Conservation (phyloP, 2,888 invertebrate genomes). For the Lasioglossum malachurum region DNA sequence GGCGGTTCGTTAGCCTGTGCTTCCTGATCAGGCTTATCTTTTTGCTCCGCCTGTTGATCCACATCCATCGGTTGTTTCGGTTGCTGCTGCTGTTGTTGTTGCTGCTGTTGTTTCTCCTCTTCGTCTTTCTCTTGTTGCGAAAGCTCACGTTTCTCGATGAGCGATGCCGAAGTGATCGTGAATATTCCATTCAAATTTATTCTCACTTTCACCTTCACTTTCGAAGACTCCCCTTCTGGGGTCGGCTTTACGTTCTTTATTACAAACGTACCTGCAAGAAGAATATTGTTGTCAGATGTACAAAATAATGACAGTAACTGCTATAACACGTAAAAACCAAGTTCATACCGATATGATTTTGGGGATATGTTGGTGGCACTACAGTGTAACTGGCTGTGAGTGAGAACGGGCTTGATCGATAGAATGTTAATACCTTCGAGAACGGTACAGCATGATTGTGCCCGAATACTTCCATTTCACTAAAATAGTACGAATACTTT, state of each 20-base stretch:
- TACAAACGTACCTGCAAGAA: conserved; percentile 88
- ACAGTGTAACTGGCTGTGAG: conserved; percentile 94
- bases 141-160: conserved; percentile 89
- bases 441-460: conserved; percentile 96
- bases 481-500: conserved; percentile 81
- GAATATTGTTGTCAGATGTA: neutral
- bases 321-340: conserved; percentile 8
- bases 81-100: conserved; percentile 77
- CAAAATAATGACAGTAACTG: neutral
- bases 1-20: conserved; percentile 82
- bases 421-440: conserved; percentile 97
- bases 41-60: conserved; percentile 76
- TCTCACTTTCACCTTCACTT: conserved; percentile 98
- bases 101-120: conserved; percentile 80
- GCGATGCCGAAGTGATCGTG: conserved; percentile 93
- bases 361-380: conserved; percentile 90
- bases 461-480: conserved; percentile 96
- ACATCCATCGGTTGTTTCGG: conserved; percentile 71
- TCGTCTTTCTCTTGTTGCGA: conserved; percentile 83
- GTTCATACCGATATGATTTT: conserved; percentile 91
- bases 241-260: conserved; percentile 94
- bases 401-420: conserved; percentile 94
- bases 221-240: conserved; percentile 95
- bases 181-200: conserved; percentile 97
- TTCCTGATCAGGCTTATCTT: conserved; percentile 82